These are phyloP conservation scores for Pogonus chalceus DNA, from an alignment of 1,140 invertebrate genomes.

Conservation along the genomic window DNA sequence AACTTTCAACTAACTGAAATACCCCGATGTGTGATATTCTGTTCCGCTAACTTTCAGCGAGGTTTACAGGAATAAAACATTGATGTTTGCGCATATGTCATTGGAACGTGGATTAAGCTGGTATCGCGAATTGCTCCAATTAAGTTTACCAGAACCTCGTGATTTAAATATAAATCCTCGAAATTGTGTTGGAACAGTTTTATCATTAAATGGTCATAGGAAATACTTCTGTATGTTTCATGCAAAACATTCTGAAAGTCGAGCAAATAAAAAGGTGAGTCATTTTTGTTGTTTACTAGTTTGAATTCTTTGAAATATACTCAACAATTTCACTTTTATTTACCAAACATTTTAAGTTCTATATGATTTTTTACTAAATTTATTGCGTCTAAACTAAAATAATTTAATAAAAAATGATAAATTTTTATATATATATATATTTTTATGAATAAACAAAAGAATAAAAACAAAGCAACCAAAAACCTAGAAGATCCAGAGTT, in stretches of 20 bases:
- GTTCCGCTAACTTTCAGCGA: conserved; percentile 4
- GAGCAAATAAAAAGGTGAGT: conserved; percentile 35
- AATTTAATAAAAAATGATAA: no score
- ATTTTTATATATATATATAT: no score
- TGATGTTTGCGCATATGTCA: conserved; percentile 87
- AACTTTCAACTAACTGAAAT: no score
- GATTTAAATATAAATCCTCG: conserved; percentile 88
- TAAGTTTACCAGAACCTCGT: conserved; percentile 69
- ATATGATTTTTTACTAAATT: no score
- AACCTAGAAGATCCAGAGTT: conserved; percentile 53
- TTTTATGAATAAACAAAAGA: no score
- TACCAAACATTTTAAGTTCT: no score
- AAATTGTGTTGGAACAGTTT: conserved; percentile 94
- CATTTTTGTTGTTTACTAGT: no score
- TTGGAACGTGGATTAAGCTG: conserved; percentile 85
- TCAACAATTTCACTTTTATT: no score
- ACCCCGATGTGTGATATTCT: no score
- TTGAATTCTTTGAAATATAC: no score
- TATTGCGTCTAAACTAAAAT: no score
- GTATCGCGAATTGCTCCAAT: conserved; percentile 81
- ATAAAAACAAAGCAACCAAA: conserved; percentile 48
- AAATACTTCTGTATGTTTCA: conserved; percentile 99
- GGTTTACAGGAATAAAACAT: conserved; percentile 53
- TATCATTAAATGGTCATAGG: conserved; percentile 89
- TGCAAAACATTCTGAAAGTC: conserved; percentile 71